Conservation (phyloP, 2,113 vertebrate genomes). For the Semnornis frantzii region DNA sequence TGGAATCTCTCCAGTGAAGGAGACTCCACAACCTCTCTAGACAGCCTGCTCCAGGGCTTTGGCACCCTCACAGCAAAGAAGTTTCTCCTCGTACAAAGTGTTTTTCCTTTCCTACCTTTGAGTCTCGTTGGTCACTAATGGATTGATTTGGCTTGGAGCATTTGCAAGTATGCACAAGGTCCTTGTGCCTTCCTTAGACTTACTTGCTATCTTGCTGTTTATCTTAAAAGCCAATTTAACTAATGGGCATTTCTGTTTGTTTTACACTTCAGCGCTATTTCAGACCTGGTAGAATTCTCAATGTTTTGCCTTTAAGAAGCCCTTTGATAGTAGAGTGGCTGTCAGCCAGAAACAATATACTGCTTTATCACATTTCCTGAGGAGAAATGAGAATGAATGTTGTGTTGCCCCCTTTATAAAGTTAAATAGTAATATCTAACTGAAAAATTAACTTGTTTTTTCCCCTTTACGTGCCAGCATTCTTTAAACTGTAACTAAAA, state of each 20-base stretch:
- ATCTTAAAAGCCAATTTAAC: neutral
- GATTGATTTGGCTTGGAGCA: neutral
- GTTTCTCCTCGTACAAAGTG: too few relatives aligned
- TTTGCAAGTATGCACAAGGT: neutral
- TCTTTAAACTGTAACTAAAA: neutral
- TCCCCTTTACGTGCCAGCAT: neutral
- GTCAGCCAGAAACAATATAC: neutral
- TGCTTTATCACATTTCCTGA: slow-evolving; percentile 8
- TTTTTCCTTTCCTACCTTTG: neutral
- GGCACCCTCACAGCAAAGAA: too few relatives aligned
- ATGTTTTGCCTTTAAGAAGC: slow-evolving; percentile 28
- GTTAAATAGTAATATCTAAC: neutral
- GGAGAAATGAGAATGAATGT: slow-evolving; percentile 9
- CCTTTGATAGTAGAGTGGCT: neutral
- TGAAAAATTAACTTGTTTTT: neutral
- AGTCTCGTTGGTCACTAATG: neutral
- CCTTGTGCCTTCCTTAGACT: neutral
- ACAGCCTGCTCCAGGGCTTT: too few relatives aligned
- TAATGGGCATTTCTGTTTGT: neutral
- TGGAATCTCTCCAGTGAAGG: too few relatives aligned
- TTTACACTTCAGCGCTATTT: neutral
- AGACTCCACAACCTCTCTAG: too few relatives aligned
- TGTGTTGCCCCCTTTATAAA: neutral
- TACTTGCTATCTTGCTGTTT: neutral
- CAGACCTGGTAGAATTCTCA: neutral